Base-by-base conservation (phyloP, 2,888 invertebrate species). In the Zygogramma bicolorata region DNA sequence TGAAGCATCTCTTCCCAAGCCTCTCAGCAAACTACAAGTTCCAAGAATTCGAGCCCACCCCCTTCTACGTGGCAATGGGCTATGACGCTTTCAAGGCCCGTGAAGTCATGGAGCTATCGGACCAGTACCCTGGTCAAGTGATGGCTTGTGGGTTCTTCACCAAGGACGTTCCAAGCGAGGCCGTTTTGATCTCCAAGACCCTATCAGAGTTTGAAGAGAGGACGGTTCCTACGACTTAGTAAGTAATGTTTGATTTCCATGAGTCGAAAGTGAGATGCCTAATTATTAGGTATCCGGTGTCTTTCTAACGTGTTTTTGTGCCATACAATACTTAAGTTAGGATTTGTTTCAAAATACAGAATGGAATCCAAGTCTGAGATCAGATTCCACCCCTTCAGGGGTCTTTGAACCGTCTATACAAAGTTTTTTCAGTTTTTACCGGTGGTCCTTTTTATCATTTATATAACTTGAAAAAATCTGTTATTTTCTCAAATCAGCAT, bases 141-240 rank as follows among this genome's bases (percentile, higher is more conserved):
- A 88, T 93, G 49, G 87, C 89, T 53, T 92, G 91, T 81, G 95
- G 94, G 0, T 93, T 92, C 86, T 95, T 93, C 81, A 91, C 91
- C 0, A 91, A 88, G 75, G 90, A 90, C 57, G 88, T 89, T 68
- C 88, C 93, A 0, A 86, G 87, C 0, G 88, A 89, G 10, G 92
- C 94, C 0, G 86, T 87, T 75, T 86, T 93, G 31, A 88, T 95
- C 18, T 90, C 92, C 67, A 93, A 92, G 83, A 91, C 89, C 0
- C 84, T 90, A 0, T 89, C 90, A 0, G 89, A 91, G 81, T 94
- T 92, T 81, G 91, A 91, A 61, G 84, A 82, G 49, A 88, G 90
- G 68, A 83, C 84, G 1, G 88, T 88, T 53, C 89, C 89, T 71
- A 88, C 90, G 57, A 90, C 89, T 89, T 91, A 84, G 88, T 90